Conservation (phyloP, 1,140 invertebrate species). For the Leptopilina boulardi region DNA sequence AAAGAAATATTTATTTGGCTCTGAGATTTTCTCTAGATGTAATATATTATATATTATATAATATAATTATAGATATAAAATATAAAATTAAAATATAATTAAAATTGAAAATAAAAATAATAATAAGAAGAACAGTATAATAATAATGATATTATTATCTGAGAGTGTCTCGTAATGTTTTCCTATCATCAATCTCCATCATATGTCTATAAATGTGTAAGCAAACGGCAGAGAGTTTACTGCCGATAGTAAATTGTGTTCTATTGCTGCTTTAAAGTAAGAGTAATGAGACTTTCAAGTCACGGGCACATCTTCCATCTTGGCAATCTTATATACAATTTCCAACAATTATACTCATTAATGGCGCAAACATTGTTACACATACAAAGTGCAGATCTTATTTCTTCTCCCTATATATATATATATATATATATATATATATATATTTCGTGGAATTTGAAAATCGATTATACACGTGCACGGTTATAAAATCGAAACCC, state of each 20-base stretch:
- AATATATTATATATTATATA: no score
- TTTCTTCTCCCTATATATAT: no score
- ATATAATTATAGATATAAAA: no score
- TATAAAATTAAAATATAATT: no score
- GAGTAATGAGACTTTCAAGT: slow-evolving; percentile 12
- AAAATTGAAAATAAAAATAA: no score
- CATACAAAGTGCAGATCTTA: neutral
- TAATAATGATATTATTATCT: neutral
- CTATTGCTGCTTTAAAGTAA: neutral
- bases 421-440: no score
- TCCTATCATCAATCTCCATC: neutral
- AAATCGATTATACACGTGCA: slow-evolving; percentile 5
- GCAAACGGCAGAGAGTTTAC: neutral
- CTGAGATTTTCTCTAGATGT: no score
- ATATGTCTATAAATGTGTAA: neutral
- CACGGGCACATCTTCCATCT: neutral
- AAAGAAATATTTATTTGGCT: no score
- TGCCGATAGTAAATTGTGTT: neutral
- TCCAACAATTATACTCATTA: neutral
- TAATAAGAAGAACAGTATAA: no score
- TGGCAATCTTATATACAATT: neutral
- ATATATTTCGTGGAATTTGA: neutral
- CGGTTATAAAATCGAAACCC: slow-evolving; percentile 5
- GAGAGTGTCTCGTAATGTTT: neutral
- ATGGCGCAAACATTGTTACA: neutral